Evolutionary conservation across 1,140 invertebrate species (phyloP), one percentile per base, ranked within the genome.

Genomic region (Diprion similis): DNA sequence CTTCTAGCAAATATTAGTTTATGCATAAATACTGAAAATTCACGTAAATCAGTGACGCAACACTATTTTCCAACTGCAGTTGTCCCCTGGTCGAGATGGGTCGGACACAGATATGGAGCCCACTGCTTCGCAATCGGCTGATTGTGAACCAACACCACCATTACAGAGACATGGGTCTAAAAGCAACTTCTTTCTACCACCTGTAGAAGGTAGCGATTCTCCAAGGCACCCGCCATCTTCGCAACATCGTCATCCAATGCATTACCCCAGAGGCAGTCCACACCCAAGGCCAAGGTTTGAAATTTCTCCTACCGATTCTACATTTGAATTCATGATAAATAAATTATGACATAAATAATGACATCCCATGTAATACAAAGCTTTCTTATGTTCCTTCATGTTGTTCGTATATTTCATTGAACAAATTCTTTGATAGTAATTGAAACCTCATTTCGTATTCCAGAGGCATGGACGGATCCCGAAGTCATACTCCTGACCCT

Each of bases 81-180:
- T 95, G 76, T 95, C 94, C n/a, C 94, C 94, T 10, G 93, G 94
- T 68, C 89, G 90, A 82, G 94, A 91, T 83, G 94, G 90, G 78
- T 94, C 91, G 72, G 93, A 95, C 78, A 92, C 93, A 68, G 94
- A 95, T 80, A 92, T 95, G 92, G 94, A 95, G 80, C 93, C 93
- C 11, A 94, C 94, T 8, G 95, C 94, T 46, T 96, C 95, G 47
- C 96, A 97, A 85, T 95, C 95, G 51, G 94, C 96, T 81, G 96
- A 98, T 89, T 97, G 96, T 88, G 96, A 98, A 86, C 95, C 96
- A 46, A 97, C 96, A 76, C 96, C 96, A 45, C 95, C 96, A 15
- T 89, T 96, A 73, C 95, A 96, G 86, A 91, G 95, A 78, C 94
- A 97, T 77, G 96, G 95, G 80, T 97, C 96, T 66, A 94, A 96